phyloP scores from a whole-genome alignment of 2,797 vertebrate species.

The Phoxinus dragarum region DNA sequence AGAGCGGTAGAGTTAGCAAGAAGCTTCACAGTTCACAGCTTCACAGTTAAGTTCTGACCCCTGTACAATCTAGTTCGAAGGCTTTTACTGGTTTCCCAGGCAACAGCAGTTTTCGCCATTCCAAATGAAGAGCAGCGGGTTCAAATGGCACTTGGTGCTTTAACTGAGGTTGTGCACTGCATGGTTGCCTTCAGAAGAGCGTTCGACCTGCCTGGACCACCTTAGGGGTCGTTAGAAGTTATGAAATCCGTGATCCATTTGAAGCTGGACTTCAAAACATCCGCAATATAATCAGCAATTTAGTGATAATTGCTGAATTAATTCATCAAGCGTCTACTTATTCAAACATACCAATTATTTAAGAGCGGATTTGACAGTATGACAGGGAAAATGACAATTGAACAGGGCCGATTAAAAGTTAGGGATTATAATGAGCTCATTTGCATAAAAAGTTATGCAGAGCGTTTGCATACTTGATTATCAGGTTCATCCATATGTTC shows the following conservation, averaged over 20 bases:
- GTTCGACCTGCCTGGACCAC: neutral
- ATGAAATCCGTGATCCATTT: neutral
- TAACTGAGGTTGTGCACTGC: slow-evolving; percentile 17
- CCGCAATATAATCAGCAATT: neutral
- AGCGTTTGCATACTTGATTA: neutral
- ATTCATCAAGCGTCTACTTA: slow-evolving; percentile 6
- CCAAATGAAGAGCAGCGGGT: slow-evolving; percentile 25
- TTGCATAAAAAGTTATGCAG: slow-evolving; percentile 24
- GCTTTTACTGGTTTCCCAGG: slow-evolving; percentile 7
- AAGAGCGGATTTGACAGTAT: slow-evolving; percentile 22
- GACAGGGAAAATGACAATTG: slow-evolving; percentile 30
- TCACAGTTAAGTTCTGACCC: slow-evolving; percentile 36
- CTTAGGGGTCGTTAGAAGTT: slow-evolving; percentile 20
- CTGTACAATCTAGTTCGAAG: neutral
- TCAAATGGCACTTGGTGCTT: slow-evolving; percentile 36
- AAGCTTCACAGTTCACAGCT: slow-evolving; percentile 27
- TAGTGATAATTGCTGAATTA: slow-evolving; percentile 12
- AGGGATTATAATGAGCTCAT: slow-evolving; percentile 19
- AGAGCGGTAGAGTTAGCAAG: slow-evolving; percentile 26
- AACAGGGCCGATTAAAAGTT: slow-evolving; percentile 8
- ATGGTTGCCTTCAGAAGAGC: slow-evolving; percentile 14
- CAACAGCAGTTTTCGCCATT: slow-evolving; percentile 5
- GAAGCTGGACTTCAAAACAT: slow-evolving; percentile 19
- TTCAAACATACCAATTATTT: slow-evolving; percentile 31
- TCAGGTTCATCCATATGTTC: slow-evolving; percentile 6